These are phyloP conservation scores for Numida meleagris DNA, from an alignment of 2,113 vertebrate genomes.

Conservation along the genomic window DNA sequence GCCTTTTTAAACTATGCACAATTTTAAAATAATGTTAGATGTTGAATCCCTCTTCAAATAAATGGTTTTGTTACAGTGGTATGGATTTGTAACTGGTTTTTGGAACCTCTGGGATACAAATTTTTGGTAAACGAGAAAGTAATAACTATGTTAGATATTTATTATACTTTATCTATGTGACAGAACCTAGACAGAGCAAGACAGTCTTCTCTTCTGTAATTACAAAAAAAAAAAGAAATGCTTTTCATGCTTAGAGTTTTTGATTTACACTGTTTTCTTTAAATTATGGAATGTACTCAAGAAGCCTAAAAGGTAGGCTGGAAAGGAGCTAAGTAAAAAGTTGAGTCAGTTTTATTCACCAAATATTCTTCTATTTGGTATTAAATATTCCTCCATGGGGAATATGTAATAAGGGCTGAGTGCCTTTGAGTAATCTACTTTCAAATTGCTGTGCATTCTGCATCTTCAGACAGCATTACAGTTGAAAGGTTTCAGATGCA, in stretches of 20 bases:
- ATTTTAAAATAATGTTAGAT: background rate
- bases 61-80: background rate
- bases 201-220: background rate
- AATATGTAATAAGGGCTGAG: slow-evolving; percentile 7
- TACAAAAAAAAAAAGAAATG: background rate
- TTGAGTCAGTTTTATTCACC: background rate
- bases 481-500: background rate
- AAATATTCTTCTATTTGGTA: background rate
- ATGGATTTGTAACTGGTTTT: background rate
- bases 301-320: background rate
- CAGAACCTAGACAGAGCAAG: background rate
- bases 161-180: background rate
- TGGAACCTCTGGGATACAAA: background rate
- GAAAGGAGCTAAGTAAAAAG: background rate
- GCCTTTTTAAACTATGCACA: background rate
- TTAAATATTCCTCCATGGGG: background rate
- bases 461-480: background rate
- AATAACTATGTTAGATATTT: background rate
- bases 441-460: background rate
- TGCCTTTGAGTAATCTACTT: slow-evolving; percentile 38
- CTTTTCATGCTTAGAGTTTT: background rate
- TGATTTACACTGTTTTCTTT: background rate
- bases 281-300: background rate
- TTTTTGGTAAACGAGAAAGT: background rate
- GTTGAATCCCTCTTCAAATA: background rate